Percentiles rank a stretch among this genome's conserved stretches.
Conservation (phyloP, 2,888 invertebrate genomes). For the Muschampia plurimacula region DNA sequence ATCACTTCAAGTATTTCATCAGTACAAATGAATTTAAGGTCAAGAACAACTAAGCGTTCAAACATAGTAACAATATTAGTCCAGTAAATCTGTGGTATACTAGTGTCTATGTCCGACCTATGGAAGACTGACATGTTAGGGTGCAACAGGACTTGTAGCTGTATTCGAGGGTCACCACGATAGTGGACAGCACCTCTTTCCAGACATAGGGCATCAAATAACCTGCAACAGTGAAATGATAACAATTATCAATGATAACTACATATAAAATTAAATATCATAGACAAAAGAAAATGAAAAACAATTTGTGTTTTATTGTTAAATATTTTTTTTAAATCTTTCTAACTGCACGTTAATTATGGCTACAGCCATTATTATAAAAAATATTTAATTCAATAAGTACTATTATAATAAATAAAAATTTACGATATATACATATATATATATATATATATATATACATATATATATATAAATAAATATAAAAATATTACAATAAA, state of each 20-base stretch:
- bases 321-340: no score
- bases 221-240: slow-evolving; percentile 65
- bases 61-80: slow-evolving; percentile 68
- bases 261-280: not conserved
- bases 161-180: slow-evolving; percentile 75
- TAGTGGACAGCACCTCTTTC: slow-evolving; percentile 74
- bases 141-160: slow-evolving; percentile 74
- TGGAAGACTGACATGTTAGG: slow-evolving; percentile 77
- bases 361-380: no score
- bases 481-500: no score
- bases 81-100: slow-evolving; percentile 77
- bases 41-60: slow-evolving; percentile 70
- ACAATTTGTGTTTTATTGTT: no score
- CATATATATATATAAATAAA: no score
- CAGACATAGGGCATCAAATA: slow-evolving; percentile 82
- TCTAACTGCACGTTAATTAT: no score
- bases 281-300: not conserved
- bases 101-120: slow-evolving; percentile 78
- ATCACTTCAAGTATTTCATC: slow-evolving; percentile 80
- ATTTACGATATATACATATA: no score
- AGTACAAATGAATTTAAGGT: slow-evolving; percentile 81
- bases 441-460: no score
- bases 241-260: not conserved
- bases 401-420: no score
- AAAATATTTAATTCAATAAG: no score